phyloP scores from a whole-genome alignment of 2,113 vertebrate genomes.

The Grammomys dolichurus region DNA sequence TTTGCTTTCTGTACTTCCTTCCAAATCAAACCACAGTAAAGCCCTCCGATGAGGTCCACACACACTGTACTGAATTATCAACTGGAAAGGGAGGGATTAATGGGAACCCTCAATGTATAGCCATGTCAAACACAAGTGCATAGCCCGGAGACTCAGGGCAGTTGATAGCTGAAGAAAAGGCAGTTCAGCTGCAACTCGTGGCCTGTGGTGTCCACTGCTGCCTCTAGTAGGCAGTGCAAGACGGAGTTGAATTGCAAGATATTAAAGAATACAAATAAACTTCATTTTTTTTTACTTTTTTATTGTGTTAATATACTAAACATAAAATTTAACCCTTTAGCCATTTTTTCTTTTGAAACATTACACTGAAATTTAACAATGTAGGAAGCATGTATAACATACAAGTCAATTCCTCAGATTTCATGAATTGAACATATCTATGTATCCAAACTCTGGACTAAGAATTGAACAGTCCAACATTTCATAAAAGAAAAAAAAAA shows the following conservation, averaged over 20 bases:
- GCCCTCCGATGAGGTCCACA: not conserved
- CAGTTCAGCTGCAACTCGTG: not conserved
- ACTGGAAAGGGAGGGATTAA: not conserved
- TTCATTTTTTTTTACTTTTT: not conserved
- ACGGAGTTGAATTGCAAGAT: not conserved
- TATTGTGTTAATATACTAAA: constrained; percentile 37
- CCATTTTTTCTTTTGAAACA: constrained; percentile 55
- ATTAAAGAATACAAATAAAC: constrained; percentile 11
- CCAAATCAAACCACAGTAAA: constrained; percentile 5
- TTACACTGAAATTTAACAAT: constrained; percentile 57
- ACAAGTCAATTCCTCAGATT: constrained; percentile 30
- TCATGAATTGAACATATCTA: constrained; percentile 37
- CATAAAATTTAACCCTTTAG: constrained; percentile 36
- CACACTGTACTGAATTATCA: not conserved
- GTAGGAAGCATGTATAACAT: constrained; percentile 54
- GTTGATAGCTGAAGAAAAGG: not conserved
- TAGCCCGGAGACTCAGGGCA: not conserved
- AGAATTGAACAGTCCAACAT: constrained; percentile 8
- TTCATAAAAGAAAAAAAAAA: constrained; percentile 38
- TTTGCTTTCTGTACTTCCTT: not conserved
- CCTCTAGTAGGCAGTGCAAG: not conserved
- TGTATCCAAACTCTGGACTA: constrained; percentile 22
- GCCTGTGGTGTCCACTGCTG: not conserved
- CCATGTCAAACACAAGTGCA: not conserved
- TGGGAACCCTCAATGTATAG: not conserved